Base-by-base conservation (phyloP, 2,888 invertebrate genomes). In the Theodoxus fluviatilis region DNA sequence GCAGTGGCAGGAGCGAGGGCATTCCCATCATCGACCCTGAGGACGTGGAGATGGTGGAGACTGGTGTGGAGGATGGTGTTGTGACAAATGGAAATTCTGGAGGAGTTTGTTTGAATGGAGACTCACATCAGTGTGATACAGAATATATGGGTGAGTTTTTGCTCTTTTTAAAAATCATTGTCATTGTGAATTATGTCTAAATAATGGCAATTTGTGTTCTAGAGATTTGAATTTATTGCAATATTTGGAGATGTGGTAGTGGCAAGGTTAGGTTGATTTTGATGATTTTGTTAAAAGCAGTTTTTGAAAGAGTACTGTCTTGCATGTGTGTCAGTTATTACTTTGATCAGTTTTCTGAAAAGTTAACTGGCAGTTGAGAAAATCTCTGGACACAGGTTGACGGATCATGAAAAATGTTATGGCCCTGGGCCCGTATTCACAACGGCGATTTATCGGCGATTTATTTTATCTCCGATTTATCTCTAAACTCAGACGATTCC, bases 41-140 rank as follows among this genome's bases (percentile, higher is more conserved):
- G 70, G 83, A 83, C 71, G 79, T 84, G 6, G 84, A 85, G 74
- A 85, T 85, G 84, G 84, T 85, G 72, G 81, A 84, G 83, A 77
- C 77, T 63, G 84, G 84, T 67, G 74, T 76, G 47, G 76, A 78
- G 25, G 78, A 79, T 22, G 74, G 79, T 49, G 74, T 78, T 67
- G 74, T 82, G 47, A 78, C 80, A 35, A 84, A 84, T 73, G 85
- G 85, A 40, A 79, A 73, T 65, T 76, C 76, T 70, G 77, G 80
- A 67, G 78, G 79, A 70, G 76, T 78, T 65, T 79, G 76, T 73
- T 77, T 81, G 75, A 84, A 84, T 68, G 84, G 84, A 52, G 78
- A 77, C 72, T 78, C 76, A 71, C 76, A 77, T 55, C 66, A 61
- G 59, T 71, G 65, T 61, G 78, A 79, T 65, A 74, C 70, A 69